Evolutionary conservation across 37 sponge, comb jelly and placozoan species (phyloP).

Genomic region (Hormiphora californensis): DNA sequence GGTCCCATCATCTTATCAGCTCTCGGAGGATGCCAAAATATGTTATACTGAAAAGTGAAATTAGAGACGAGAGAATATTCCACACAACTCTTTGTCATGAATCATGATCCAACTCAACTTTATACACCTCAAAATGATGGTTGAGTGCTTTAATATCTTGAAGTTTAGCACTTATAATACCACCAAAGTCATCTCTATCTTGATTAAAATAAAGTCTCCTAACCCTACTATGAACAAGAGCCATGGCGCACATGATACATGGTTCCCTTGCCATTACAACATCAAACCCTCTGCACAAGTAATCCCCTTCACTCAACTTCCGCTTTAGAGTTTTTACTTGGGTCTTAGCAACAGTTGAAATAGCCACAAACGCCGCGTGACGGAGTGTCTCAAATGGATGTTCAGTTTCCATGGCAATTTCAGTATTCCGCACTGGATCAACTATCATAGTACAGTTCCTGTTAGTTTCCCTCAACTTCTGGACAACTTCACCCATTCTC

Average conservation of each 20-base stretch:
- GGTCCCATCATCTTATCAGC: no score
- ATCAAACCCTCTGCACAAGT: conserved; percentile 92
- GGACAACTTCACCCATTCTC: not conserved
- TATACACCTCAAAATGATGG: conserved; percentile 93
- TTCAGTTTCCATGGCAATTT: conserved; percentile 62
- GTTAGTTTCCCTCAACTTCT: no score
- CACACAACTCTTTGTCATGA: no score
- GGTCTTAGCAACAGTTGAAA: conserved; percentile 67
- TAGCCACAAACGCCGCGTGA: conserved; percentile 85
- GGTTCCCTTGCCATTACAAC: conserved; percentile 78
- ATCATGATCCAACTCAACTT: not conserved
- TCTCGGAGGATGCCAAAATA: no score
- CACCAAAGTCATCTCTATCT: conserved; percentile 59
- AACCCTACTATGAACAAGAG: conserved; percentile 88
- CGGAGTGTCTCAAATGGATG: conserved; percentile 47
- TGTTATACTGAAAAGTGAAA: no score
- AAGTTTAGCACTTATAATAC: conserved; percentile 70
- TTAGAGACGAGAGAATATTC: no score
- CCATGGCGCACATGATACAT: conserved; percentile 98
- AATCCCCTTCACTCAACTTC: conserved; percentile 4
- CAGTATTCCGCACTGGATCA: conserved; percentile 55
- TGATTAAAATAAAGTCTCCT: conserved; percentile 72
- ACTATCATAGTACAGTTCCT: conserved; percentile 78
- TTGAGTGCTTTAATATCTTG: conserved; percentile 75
- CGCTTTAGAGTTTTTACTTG: no score